Evolutionary conservation across 2,888 invertebrate genomes (phyloP), one percentile per base, ranked within the genome.

Genomic region (Drosophila nr. medialis): DNA sequence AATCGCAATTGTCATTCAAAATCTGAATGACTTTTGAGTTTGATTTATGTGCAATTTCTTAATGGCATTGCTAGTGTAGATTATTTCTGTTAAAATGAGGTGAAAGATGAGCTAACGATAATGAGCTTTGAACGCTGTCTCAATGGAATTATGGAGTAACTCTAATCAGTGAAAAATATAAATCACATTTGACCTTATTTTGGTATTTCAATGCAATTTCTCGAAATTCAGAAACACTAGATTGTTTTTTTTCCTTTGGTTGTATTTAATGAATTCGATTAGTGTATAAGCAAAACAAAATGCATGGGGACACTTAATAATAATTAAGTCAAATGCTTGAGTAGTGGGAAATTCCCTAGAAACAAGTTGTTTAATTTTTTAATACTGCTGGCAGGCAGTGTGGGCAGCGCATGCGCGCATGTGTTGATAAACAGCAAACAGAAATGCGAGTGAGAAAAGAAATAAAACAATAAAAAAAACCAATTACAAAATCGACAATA

Each of bases 401-500:
- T 81, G 59, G 64, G 79, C 59, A 67, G 72, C 68, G 78, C 68
- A 76, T 50, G 78, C 81, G 78, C 70, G 51, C 66, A 24, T 73
- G 54, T 38, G 21, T 64, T 72, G 51, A 64, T 64, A 50, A 64
- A 40, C 49, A 21, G 60, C 50, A 70, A 70, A 60, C 70, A 67
- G 40, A 30, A 49, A 76, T 65, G 42, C 54, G 56, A 36, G 29
- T 27, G 42, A 21, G 45, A 65, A 51, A 56, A 36, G 53, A 56
- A 34, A 30, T 21, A 21, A 42, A 42, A 21, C 21, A 15, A 7
- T 51, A 32, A 50, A 59, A 72, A 64, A 73, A 68, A 51, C 62
- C 80, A 82, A 86, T 84, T 84, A 83, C 84, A 83, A 85, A 84
- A 85, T 86, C 82, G 73, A 67, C 74, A 72, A 76, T 65, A 83